These are phyloP conservation scores for Aramus guarauna DNA, from an alignment of 2,113 vertebrate genomes.

Conservation along the genomic window DNA sequence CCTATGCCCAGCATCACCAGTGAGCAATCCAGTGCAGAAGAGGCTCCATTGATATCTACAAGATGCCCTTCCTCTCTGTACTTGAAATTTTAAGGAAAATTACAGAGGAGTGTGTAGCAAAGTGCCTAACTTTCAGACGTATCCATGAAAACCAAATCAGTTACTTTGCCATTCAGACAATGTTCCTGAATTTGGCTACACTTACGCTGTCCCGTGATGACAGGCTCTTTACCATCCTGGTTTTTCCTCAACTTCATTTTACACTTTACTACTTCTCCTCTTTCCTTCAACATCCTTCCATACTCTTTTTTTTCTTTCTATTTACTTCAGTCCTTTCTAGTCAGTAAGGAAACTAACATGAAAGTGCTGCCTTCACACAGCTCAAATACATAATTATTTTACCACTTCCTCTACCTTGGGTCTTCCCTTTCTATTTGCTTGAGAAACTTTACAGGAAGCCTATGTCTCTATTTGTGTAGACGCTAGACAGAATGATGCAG, in stretches of 20 bases:
- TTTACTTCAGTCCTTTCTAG: background rate
- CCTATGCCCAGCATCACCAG: background rate
- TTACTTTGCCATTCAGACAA: background rate
- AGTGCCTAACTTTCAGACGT: background rate
- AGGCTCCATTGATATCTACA: accelerated
- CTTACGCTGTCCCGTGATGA: background rate
- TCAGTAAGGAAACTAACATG: background rate
- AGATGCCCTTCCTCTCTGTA: background rate
- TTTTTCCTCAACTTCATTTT: background rate
- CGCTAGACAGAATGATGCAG: background rate
- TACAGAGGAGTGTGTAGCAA: background rate
- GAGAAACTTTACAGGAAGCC: background rate
- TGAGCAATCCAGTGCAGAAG: background rate
- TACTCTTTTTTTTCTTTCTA: background rate
- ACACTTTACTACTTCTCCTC: background rate
- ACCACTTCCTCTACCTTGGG: background rate
- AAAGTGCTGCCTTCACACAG: background rate
- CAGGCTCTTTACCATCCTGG: background rate
- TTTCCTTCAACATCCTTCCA: background rate
- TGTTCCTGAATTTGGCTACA: background rate
- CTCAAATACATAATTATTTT: background rate
- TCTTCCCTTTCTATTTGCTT: background rate
- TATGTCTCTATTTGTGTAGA: background rate
- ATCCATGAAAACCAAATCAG: background rate
- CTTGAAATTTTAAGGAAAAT: background rate